Conservation (phyloP, 2,797 vertebrate species). For the Psittacula echo region DNA sequence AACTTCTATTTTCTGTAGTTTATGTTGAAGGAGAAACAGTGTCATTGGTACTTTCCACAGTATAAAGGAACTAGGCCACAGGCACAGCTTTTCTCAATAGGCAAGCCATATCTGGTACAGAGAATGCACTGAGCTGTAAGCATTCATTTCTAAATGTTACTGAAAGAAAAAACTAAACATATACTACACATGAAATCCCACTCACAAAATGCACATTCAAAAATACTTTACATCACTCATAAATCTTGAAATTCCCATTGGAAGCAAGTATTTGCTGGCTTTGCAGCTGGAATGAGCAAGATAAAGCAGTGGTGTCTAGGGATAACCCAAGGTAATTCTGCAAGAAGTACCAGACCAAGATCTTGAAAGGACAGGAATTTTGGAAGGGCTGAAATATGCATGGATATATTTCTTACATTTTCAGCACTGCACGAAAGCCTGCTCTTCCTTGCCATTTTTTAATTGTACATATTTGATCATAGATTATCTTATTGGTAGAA, state of each 20-base stretch:
- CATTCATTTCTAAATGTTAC: background rate
- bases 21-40: background rate
- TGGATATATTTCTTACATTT: accelerated
- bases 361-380: background rate
- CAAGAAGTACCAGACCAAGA: background rate
- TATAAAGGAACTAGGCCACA: background rate
- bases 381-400: background rate
- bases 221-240: accelerated
- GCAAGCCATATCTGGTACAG: background rate
- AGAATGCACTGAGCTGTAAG: background rate
- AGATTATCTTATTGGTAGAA: background rate
- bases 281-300: background rate
- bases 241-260: background rate
- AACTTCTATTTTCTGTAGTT: background rate
- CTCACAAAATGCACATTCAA: background rate
- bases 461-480: background rate
- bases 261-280: background rate
- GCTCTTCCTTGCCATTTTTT: background rate
- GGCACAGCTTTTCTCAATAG: background rate
- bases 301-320: background rate
- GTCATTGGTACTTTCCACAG: background rate
- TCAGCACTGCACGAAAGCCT: background rate
- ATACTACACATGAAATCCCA: background rate
- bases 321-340: background rate
- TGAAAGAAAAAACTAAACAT: background rate